Conservation (phyloP, 2,797 vertebrate genomes). For the Sebastes itinus region DNA sequence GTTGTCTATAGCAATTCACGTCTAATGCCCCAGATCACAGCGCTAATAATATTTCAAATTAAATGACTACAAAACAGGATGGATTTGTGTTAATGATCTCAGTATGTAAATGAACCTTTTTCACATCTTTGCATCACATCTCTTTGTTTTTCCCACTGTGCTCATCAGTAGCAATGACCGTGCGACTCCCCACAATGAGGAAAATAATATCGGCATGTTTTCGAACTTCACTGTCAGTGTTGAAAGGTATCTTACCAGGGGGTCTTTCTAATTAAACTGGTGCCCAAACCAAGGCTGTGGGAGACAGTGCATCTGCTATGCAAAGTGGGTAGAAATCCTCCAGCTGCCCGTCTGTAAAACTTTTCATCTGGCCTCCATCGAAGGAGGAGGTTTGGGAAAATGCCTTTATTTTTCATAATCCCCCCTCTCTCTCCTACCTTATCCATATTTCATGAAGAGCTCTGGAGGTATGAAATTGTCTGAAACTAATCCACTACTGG, state of each 20-base stretch:
- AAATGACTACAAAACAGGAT: slow-evolving; percentile 49
- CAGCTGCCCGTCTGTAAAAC: slow-evolving; percentile 77
- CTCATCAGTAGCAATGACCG: slow-evolving; percentile 70
- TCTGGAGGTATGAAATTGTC: slow-evolving; percentile 84
- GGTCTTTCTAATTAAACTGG: slow-evolving; percentile 84
- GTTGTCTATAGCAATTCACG: slow-evolving; percentile 17
- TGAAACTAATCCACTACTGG: slow-evolving; percentile 88
- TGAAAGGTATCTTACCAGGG: slow-evolving; percentile 77
- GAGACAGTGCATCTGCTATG: slow-evolving; percentile 73
- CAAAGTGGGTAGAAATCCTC: slow-evolving; percentile 73
- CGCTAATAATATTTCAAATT: slow-evolving; percentile 45
- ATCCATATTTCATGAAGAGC: slow-evolving; percentile 89
- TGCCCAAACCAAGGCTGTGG: slow-evolving; percentile 69
- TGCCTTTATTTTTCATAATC: slow-evolving; percentile 83
- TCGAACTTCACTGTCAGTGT: slow-evolving; percentile 66
- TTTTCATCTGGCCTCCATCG: slow-evolving; percentile 75
- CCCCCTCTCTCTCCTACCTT: slow-evolving; percentile 65
- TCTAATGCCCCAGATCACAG: slow-evolving; percentile 29
- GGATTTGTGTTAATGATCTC: slow-evolving; percentile 66
- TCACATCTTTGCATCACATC: slow-evolving; percentile 52
- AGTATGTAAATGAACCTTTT: slow-evolving; percentile 66
- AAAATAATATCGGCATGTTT: slow-evolving; percentile 64
- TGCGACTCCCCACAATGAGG: slow-evolving; percentile 61
- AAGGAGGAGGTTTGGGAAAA: slow-evolving; percentile 73
- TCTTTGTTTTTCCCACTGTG: slow-evolving; percentile 51